These are phyloP conservation scores for Augochlora pura DNA, from an alignment of 1,140 invertebrate species.

Conservation along the genomic window DNA sequence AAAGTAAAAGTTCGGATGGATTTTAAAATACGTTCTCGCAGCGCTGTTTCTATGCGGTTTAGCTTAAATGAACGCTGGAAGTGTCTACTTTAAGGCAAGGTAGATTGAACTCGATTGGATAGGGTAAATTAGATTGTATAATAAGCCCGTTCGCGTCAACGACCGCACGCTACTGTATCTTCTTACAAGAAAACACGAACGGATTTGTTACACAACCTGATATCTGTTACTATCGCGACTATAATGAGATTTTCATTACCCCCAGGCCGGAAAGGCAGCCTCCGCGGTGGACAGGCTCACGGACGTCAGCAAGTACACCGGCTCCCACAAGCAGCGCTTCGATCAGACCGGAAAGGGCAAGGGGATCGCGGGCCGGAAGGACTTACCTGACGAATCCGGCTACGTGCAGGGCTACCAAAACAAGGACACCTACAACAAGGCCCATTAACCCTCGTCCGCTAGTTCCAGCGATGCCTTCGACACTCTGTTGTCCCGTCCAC, in stretches of 20 bases:
- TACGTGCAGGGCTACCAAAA: conserved; percentile 95
- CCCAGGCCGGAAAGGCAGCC: conserved; percentile 84
- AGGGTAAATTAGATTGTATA: too few species aligned
- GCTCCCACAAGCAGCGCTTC: conserved; percentile 94
- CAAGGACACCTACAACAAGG: conserved; percentile 87
- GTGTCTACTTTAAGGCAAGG: too few species aligned
- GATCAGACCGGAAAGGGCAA: conserved; percentile 93
- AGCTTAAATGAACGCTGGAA: too few species aligned
- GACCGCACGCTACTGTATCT: too few species aligned
- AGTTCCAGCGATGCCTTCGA: conserved; percentile 27
- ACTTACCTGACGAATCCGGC: conserved; percentile 88
- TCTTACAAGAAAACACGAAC: too few species aligned
- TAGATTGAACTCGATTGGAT: too few species aligned
- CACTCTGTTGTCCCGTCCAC: conserved; percentile 40
- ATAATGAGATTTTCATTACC: not conserved
- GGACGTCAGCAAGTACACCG: conserved; percentile 94
- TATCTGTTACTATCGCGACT: too few species aligned
- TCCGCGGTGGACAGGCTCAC: conserved; percentile 93
- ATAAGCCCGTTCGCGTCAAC: too few species aligned
- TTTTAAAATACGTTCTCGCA: too few species aligned
- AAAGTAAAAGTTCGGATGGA: too few species aligned
- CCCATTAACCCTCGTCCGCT: conserved; percentile 63
- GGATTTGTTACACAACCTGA: too few species aligned
- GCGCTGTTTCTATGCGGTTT: too few species aligned
- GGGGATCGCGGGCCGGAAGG: conserved; percentile 92